Evolutionary conservation across 2,113 vertebrate genomes (phyloP), one percentile per base, ranked within the genome.

Genomic region (Oceanites oceanicus): DNA sequence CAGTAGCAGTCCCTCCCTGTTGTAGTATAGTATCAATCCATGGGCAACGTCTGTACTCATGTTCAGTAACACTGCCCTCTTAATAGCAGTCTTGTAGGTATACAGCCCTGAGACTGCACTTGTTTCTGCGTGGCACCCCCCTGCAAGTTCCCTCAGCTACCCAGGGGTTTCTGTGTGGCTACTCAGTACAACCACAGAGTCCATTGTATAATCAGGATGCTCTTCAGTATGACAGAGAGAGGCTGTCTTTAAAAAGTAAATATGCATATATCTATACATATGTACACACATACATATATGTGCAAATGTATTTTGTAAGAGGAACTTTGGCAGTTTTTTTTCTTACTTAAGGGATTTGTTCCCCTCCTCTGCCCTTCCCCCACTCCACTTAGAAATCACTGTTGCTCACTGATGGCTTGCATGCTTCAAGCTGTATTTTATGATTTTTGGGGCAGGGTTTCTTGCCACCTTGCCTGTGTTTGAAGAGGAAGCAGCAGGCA

Each of bases 241-340:
- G 16, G 11, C 11, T 52, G n/a, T 23, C 53, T 80, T 88, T 59
- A 55, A 42, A 78, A 71, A 13, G 6, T 22, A 50, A 56, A 2
- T 10, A 71, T n/a, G 5, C 30, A 9, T 26, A 1, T 67, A 55
- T 34, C 59, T 50, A 25, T 10, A 72, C 15, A 25, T 21, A 70
- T 0, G 0, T 22, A 25, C 11, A n/a, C 38, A 38, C 13, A 15
- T 3, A 9, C 3, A 5, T 0, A 0, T 53, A 56, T 45, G 20
- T 15, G 13, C 27, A 65, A 0, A 1, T 17, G 20, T 47, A n/a
- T 36, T 88, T 80, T 86, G 63, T 23, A 45, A 47, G 55, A 86
- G 32, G 23, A 89, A 34, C 13, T 65, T 47, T 7, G 10, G 25
- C 15, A 52, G 32, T 0, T 44, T 74, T 90, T 77, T 83, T 30